Evolutionary conservation across 2,113 vertebrate genomes (phyloP).

Genomic region (Gila orcuttii): DNA sequence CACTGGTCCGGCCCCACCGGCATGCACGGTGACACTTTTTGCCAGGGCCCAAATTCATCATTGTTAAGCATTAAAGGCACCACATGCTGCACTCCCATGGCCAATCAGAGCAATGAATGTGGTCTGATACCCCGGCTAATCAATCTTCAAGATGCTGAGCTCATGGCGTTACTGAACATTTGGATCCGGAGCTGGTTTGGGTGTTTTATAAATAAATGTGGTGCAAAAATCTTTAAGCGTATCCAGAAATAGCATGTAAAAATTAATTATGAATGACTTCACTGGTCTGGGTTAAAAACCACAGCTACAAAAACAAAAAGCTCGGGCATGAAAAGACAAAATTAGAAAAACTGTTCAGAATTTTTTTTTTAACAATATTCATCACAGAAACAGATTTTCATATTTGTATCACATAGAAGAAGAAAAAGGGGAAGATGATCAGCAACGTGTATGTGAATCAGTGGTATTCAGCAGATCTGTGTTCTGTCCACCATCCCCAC

Average conservation of each 20-base stretch:
- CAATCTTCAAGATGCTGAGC: conserved; percentile 52
- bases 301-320: background rate
- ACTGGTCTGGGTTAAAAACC: background rate
- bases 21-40: conserved; percentile 46
- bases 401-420: background rate
- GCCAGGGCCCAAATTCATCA: conserved; percentile 52
- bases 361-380: background rate
- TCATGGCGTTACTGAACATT: conserved; percentile 34
- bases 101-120: conserved; percentile 28
- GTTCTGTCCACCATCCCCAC: conserved; percentile 59
- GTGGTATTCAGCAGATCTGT: conserved; percentile 53
- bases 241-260: conserved; percentile 14
- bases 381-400: background rate
- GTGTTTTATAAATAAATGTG: conserved; percentile 42
- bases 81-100: background rate
- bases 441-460: conserved; percentile 23
- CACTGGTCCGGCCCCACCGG: background rate
- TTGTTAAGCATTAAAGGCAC: conserved; percentile 32
- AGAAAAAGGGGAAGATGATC: conserved; percentile 23
- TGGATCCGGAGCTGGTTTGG: conserved; percentile 39
- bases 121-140: conserved; percentile 45
- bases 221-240: conserved; percentile 8
- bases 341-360: background rate
- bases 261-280: conserved; percentile 30
- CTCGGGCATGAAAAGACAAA: background rate